Evolutionary conservation across 2,113 vertebrate genomes (phyloP), one percentile per base, ranked within the genome.

Genomic region (Catharus bicknelli): DNA sequence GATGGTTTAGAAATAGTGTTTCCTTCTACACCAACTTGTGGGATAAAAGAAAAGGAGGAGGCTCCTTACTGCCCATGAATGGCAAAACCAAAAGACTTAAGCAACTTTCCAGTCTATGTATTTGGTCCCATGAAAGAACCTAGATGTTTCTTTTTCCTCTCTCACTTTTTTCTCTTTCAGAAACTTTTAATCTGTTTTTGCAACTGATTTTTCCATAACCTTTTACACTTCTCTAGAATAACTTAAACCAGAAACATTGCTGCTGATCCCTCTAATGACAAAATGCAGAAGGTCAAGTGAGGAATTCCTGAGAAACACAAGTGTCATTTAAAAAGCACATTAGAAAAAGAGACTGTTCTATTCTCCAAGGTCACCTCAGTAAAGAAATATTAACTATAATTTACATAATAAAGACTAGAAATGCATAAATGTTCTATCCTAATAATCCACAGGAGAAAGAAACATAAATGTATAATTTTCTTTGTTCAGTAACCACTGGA

Each of bases 1-100:
- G 98, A 98, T 98, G 98, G 98, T 97, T 98, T 97, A 96, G 97
- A 97, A 98, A 98, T 97, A 97, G 96, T 97, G 97, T 98, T 98
- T 98, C 98, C 96, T 98, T 98, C 97, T 94, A 95, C 96, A 97
- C 84, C 94, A 93, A 97, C 96, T 97, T 97, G 96, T 92, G 82
- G 94, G 91, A 98, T 98, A 96, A 98, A 98, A 98, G 97, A 89
- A 97, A 96, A 97, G 97, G 96, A 97, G 97, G 97, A 95, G 97
- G 97, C 96, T 97, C 96, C 95, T 97, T 95, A 94, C 92, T 96
- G 94, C 96, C 95, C 86, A 77, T 98, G 97, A 98, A 98, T 98
- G 97, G 96, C 95, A 95, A 94, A 55, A 95, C 94, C 94, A 92
- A 97, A 97, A 97, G 97, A 97, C 96, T 98, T 98, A 97, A 94